Percentiles rank a stretch among this genome's conserved stretches.
Evolutionary conservation across 2,797 vertebrate species (phyloP).

Genomic region (Anguilla megastoma): DNA sequence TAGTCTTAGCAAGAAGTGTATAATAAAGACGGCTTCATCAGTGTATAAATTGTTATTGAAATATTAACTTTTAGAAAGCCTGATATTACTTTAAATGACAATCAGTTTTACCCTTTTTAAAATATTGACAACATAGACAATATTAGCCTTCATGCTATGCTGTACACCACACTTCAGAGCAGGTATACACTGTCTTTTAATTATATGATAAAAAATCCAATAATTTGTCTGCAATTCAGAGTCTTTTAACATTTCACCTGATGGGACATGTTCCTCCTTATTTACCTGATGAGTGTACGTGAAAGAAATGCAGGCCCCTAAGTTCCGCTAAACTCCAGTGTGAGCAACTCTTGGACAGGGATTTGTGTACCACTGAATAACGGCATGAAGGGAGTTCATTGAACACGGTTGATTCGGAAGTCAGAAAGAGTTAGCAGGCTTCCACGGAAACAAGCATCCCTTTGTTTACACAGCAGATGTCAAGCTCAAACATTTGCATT

Average conservation of each 20-base stretch:
- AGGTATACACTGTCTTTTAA: not conserved
- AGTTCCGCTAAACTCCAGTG: constrained; percentile 4
- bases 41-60: not conserved
- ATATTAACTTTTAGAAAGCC: not conserved
- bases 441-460: constrained; percentile 22
- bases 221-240: not conserved
- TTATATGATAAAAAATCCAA: not conserved
- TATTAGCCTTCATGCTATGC: not conserved
- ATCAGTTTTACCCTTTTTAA: not conserved
- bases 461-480: constrained; percentile 38
- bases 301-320: not conserved
- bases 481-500: constrained; percentile 17
- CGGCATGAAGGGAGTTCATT: constrained; percentile 23
- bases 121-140: not conserved
- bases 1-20: not conserved
- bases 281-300: constrained; percentile 17
- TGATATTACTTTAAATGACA: not conserved
- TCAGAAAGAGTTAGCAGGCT: constrained; percentile 26
- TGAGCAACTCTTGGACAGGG: not conserved
- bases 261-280: not conserved
- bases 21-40: not conserved
- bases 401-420: constrained; percentile 19
- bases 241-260: not conserved
- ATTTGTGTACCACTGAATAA: constrained; percentile 5
- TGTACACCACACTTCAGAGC: not conserved